Percentiles rank a stretch among this genome's conserved stretches.
Evolutionary conservation across 2,113 vertebrate genomes (phyloP).

Genomic region (Tragelaphus imberbis): DNA sequence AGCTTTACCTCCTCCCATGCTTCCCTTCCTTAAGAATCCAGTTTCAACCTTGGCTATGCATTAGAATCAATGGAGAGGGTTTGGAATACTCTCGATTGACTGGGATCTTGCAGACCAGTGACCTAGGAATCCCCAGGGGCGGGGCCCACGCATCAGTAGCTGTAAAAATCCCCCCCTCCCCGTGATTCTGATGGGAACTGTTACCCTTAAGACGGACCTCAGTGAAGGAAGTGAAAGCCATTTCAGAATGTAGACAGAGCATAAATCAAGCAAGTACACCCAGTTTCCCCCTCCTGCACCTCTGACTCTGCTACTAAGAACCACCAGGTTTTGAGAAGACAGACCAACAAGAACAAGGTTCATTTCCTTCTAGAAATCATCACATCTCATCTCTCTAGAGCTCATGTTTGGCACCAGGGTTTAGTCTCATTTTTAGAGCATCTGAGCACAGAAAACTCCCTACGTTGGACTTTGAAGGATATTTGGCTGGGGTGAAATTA

Average conservation of each 20-base stretch:
- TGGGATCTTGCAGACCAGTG: not conserved
- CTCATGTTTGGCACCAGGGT: not conserved
- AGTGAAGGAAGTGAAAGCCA: constrained; percentile 51
- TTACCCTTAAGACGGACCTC: not conserved
- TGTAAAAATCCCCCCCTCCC: not conserved
- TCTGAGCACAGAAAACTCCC: not conserved
- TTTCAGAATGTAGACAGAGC: not conserved
- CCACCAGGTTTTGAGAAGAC: not conserved
- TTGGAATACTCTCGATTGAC: not conserved
- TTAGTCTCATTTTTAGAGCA: not conserved
- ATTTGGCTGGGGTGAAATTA: not conserved
- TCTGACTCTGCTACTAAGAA: not conserved
- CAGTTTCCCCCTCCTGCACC: constrained; percentile 10
- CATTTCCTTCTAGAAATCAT: constrained; percentile 39
- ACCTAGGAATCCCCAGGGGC: not conserved
- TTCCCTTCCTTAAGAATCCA: not conserved
- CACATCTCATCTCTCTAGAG: not conserved
- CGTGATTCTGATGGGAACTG: constrained; percentile 25
- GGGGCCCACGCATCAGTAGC: not conserved
- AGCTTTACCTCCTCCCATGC: not conserved
- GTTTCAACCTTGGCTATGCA: not conserved
- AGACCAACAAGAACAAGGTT: not conserved
- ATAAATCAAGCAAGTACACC: not conserved
- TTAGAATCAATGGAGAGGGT: not conserved
- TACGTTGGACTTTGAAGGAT: not conserved